Percentiles rank a stretch among this genome's conserved stretches.
These are phyloP conservation scores for Cherax quadricarinatus DNA, from an alignment of 1,140 invertebrate genomes.

Conservation along the genomic window DNA sequence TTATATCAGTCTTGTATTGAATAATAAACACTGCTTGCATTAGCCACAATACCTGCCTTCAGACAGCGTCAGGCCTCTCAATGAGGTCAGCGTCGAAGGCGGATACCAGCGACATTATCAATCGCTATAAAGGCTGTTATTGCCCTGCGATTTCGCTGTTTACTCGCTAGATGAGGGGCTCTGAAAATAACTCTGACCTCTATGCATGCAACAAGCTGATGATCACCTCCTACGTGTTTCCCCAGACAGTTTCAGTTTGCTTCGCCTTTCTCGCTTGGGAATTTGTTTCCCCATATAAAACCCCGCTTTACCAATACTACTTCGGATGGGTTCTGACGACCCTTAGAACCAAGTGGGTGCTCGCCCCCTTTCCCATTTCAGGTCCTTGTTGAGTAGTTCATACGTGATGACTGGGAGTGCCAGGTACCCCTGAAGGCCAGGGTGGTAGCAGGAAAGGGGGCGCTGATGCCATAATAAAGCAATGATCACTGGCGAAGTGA, in stretches of 20 bases:
- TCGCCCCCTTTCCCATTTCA: not conserved
- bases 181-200: not conserved
- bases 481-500: constrained; percentile 34
- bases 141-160: not conserved
- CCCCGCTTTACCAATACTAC: constrained; percentile 8
- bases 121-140: not conserved
- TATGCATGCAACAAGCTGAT: not conserved
- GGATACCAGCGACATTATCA: not conserved
- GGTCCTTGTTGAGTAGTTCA: not conserved
- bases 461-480: constrained; percentile 15
- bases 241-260: constrained; percentile 19
- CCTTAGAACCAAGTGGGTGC: not conserved
- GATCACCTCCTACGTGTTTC: constrained; percentile 10
- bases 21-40: constrained; percentile 13
- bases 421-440: not conserved
- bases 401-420: not conserved
- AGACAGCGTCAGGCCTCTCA: not conserved
- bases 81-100: not conserved
- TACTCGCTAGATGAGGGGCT: not conserved
- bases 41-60: not conserved
- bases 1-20: constrained; percentile 2
- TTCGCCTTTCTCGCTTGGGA: not conserved
- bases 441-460: constrained; percentile 4
- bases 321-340: not conserved
- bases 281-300: not conserved